phyloP scores from a whole-genome alignment of 2,888 invertebrate genomes.

The Aelia acuminata region DNA sequence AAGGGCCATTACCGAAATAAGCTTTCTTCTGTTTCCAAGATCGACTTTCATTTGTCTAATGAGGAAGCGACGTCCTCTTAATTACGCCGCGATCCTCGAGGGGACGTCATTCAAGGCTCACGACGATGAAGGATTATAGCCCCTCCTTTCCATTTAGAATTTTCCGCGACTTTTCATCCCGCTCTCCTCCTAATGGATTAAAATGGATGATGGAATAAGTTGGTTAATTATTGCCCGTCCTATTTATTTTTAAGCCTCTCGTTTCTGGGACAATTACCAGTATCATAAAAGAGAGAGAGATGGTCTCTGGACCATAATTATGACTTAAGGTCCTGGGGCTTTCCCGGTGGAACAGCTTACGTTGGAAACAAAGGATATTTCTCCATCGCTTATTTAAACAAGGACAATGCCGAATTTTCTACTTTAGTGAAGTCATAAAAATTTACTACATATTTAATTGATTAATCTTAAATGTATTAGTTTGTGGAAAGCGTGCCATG shows the following conservation, averaged over 20 bases:
- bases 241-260: slow-evolving; percentile 34
- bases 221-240: slow-evolving; percentile 26
- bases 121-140: slow-evolving; percentile 16
- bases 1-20: slow-evolving; percentile 43
- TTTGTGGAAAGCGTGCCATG: too few species aligned
- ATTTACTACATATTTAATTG: too few species aligned
- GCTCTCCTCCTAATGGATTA: slow-evolving; percentile 26
- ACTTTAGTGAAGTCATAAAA: background rate
- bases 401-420: background rate
- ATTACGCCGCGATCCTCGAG: slow-evolving; percentile 27
- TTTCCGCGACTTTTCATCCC: background rate
- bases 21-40: slow-evolving; percentile 34
- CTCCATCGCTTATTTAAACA: background rate
- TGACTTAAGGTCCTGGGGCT: background rate
- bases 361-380: background rate
- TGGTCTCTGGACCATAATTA: background rate
- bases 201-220: background rate
- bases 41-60: slow-evolving; percentile 55
- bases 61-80: slow-evolving; percentile 43
- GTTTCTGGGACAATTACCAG: slow-evolving; percentile 19
- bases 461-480: too few species aligned
- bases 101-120: slow-evolving; percentile 47
- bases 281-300: background rate
- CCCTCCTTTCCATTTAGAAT: background rate
- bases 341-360: background rate